phyloP scores from a whole-genome alignment of 2,888 invertebrate species.

The Leptopilina myrica region DNA sequence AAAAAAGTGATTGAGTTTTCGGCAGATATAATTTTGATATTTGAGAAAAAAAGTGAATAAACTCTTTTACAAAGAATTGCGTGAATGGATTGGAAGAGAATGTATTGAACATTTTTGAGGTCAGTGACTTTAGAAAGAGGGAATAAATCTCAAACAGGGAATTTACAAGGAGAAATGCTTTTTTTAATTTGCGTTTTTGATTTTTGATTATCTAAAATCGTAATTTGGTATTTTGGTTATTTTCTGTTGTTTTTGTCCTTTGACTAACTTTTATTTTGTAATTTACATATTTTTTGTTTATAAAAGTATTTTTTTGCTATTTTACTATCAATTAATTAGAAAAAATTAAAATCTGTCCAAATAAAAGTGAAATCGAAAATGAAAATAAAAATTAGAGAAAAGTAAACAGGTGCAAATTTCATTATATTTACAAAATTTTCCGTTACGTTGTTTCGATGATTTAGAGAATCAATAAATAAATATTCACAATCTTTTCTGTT shows the following conservation, averaged over 20 bases:
- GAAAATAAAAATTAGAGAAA: too few relatives aligned
- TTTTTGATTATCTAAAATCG: neutral
- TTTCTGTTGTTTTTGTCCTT: neutral
- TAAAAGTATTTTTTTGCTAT: too few relatives aligned
- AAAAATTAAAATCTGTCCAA: too few relatives aligned
- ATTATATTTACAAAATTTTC: too few relatives aligned
- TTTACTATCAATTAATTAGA: too few relatives aligned
- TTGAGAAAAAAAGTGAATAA: constrained; percentile 9
- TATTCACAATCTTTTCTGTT: too few relatives aligned
- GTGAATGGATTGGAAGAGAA: constrained; percentile 9
- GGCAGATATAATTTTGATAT: neutral
- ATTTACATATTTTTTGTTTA: too few relatives aligned
- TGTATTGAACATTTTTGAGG: constrained; percentile 17
- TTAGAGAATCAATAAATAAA: too few relatives aligned
- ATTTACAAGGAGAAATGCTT: neutral
- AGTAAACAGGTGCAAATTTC: too few relatives aligned
- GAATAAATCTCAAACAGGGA: neutral
- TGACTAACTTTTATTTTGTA: neutral
- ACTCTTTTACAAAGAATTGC: neutral
- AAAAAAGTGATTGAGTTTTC: neutral
- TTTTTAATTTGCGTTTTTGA: neutral
- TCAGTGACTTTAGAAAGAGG: constrained; percentile 21
- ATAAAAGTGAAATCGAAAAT: too few relatives aligned
- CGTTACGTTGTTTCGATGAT: too few relatives aligned
- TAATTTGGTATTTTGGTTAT: neutral